These are phyloP conservation scores for Phytoseiulus persimilis DNA, from an alignment of 2,888 invertebrate species.

Conservation along the genomic window DNA sequence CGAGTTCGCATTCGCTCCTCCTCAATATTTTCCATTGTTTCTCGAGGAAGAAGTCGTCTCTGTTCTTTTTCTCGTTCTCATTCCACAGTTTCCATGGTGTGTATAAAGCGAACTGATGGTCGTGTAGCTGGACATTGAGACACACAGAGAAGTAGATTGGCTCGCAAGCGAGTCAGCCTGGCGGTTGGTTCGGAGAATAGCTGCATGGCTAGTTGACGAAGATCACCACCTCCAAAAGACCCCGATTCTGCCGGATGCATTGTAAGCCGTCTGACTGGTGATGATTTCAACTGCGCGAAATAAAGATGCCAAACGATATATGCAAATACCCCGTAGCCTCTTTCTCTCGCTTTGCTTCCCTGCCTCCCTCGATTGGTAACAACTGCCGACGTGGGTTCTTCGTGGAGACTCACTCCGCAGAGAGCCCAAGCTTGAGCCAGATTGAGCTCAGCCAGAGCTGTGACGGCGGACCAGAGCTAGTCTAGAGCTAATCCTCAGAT, in stretches of 20 bases:
- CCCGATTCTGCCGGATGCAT: background rate
- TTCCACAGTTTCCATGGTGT: too few species aligned
- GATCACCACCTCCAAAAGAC: background rate
- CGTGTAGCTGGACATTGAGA: too few species aligned
- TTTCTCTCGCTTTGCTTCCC: background rate
- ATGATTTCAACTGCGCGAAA: conserved; percentile 5
- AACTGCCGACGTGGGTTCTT: background rate
- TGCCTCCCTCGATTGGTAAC: background rate
- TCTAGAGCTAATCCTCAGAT: background rate
- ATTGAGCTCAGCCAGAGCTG: background rate
- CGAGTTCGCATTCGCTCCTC: too few species aligned
- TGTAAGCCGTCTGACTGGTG: background rate
- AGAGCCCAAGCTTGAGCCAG: background rate
- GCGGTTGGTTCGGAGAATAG: background rate
- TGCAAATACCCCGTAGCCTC: background rate
- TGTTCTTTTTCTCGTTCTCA: too few species aligned
- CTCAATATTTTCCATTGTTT: too few species aligned
- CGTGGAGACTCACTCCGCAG: background rate
- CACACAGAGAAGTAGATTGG: too few species aligned
- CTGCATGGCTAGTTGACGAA: background rate
- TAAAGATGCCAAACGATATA: background rate
- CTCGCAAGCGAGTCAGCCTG: background rate
- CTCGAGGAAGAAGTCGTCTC: too few species aligned
- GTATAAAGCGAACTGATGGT: too few species aligned
- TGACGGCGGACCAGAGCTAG: background rate